Conservation (phyloP, 2,797 vertebrate species). For the Antennarius maculatus region DNA sequence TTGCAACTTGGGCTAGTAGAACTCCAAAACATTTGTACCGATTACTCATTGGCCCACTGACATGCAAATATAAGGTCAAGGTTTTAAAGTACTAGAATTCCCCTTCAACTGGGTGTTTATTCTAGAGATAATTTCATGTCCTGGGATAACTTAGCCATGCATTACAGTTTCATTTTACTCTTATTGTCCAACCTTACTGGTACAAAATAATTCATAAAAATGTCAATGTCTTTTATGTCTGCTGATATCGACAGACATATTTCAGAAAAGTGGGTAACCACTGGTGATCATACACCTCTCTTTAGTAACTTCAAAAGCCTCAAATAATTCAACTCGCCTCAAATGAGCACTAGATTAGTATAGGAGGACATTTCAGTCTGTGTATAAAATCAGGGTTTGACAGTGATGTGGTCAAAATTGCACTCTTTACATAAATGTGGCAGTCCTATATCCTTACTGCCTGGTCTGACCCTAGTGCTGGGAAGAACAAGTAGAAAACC, state of each 20-base stretch:
- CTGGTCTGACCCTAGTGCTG: constrained; percentile 52
- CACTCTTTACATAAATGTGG: constrained; percentile 40
- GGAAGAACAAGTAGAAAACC: constrained; percentile 38
- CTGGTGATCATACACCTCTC: constrained; percentile 44
- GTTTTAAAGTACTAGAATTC: neutral
- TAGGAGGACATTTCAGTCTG: constrained; percentile 31
- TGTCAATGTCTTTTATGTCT: constrained; percentile 61
- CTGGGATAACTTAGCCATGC: constrained; percentile 48
- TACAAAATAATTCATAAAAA: constrained; percentile 52
- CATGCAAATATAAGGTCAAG: neutral
- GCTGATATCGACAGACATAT: constrained; percentile 50
- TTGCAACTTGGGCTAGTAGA: neutral
- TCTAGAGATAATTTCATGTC: constrained; percentile 9
- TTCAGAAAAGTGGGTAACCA: constrained; percentile 36
- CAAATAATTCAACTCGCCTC: constrained; percentile 65
- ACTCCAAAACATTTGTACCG: neutral
- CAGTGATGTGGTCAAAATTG: constrained; percentile 34
- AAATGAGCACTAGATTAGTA: constrained; percentile 46
- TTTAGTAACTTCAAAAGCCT: constrained; percentile 72
- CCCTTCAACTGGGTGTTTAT: neutral
- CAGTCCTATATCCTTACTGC: constrained; percentile 38
- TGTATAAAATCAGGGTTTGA: constrained; percentile 23
- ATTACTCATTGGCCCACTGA: neutral
- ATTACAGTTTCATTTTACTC: constrained; percentile 54
- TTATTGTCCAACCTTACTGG: constrained; percentile 57